Evolutionary conservation across 1,140 invertebrate genomes (phyloP).

Genomic region (Apis mellifera): DNA sequence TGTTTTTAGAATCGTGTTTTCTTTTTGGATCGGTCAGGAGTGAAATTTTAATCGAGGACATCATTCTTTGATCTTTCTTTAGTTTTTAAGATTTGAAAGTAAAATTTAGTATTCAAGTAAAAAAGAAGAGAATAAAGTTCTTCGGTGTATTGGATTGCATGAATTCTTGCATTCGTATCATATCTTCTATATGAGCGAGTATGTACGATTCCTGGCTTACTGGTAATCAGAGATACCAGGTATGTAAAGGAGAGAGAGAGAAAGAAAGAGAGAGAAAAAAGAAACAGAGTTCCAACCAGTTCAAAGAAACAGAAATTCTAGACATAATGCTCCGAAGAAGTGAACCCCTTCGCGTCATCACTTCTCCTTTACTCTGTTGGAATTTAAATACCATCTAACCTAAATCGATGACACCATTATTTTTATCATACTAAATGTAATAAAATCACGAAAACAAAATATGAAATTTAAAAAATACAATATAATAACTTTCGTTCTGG

Average conservation of each 20-base stretch:
- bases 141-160: not conserved
- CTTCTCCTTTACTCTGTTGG: not conserved
- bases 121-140: not conserved
- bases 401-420: not conserved
- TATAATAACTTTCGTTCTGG: no score
- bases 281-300: constrained; percentile 36
- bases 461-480: not conserved
- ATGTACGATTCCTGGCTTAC: constrained; percentile 46
- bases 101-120: not conserved
- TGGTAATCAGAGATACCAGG: constrained; percentile 62
- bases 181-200: constrained; percentile 44
- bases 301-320: constrained; percentile 51
- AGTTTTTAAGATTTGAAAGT: no score
- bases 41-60: not conserved
- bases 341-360: not conserved
- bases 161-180: constrained; percentile 28
- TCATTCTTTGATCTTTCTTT: not conserved
- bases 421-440: not conserved
- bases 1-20: not conserved
- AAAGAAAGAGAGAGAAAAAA: constrained; percentile 43
- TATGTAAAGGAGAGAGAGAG: constrained; percentile 51
- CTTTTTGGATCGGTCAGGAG: not conserved
- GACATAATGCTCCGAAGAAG: constrained; percentile 45
- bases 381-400: not conserved
- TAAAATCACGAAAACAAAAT: not conserved